Percentiles rank a stretch among this genome's conserved stretches.
Conservation (phyloP, 2,888 invertebrate species). For the Drosophila gaucha region DNA sequence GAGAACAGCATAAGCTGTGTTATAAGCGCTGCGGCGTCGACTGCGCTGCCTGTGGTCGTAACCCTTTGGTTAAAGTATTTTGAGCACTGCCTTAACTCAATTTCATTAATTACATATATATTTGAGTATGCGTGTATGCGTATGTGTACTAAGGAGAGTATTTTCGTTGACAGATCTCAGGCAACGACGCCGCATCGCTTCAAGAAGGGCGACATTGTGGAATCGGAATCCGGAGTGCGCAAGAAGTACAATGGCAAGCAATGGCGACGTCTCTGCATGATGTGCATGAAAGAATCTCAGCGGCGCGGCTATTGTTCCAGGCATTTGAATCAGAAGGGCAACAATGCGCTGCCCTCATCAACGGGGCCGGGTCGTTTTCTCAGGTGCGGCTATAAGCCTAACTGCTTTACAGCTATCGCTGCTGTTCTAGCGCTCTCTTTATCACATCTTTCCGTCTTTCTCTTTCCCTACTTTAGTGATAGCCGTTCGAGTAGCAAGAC, state of each 20-base stretch:
- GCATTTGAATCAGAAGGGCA: constrained; percentile 96
- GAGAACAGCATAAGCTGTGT: neutral
- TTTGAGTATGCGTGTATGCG: constrained; percentile 1
- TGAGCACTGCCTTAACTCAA: constrained; percentile 19
- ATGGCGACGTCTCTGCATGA: constrained; percentile 98
- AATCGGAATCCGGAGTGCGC: constrained; percentile 90
- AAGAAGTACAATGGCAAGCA: constrained; percentile 99
- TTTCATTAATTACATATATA: constrained; percentile 43
- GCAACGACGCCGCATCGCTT: constrained; percentile 97
- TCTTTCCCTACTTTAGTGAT: constrained; percentile 72
- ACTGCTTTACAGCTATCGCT: constrained; percentile 4
- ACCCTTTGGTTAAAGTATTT: constrained; percentile 9
- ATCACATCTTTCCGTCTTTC: neutral
- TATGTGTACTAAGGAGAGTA: constrained; percentile 21
- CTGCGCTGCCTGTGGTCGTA: constrained; percentile 12
- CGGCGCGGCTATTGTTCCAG: constrained; percentile 98
- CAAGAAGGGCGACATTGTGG: constrained; percentile 96
- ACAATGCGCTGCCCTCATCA: constrained; percentile 85
- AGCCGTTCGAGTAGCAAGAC: constrained; percentile 85
- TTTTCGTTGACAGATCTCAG: constrained; percentile 88
- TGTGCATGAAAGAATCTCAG: constrained; percentile 98
- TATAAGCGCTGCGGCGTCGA: constrained; percentile 5
- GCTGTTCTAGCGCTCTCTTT: constrained; percentile 14
- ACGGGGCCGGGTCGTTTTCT: constrained; percentile 84
- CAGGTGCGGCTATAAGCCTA: constrained; percentile 70